These are phyloP conservation scores for Lithobates pipiens DNA, from an alignment of 2,797 vertebrate species.

Conservation along the genomic window DNA sequence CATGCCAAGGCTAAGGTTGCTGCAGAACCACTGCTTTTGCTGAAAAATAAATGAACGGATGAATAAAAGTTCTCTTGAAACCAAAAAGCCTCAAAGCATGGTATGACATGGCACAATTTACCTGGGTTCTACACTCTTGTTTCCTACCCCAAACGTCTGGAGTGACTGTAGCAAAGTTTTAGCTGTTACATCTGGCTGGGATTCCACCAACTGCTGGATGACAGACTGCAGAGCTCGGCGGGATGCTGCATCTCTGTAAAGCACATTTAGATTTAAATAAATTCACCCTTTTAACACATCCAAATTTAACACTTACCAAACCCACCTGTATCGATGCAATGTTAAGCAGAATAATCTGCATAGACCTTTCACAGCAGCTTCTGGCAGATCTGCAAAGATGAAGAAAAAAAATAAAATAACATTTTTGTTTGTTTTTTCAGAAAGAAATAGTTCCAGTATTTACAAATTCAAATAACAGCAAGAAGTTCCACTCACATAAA, in stretches of 20 bases:
- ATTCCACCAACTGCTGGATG: constrained; percentile 86
- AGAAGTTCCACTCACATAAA: too few species aligned
- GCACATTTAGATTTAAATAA: background rate
- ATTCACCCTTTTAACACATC: background rate
- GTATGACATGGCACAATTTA: constrained; percentile 64
- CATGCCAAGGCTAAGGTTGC: constrained; percentile 90
- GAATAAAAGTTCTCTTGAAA: background rate
- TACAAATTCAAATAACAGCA: too few species aligned
- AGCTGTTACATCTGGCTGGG: constrained; percentile 87
- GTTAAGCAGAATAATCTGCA: constrained; percentile 97
- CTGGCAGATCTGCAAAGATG: constrained; percentile 85
- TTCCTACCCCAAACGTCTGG: constrained; percentile 87
- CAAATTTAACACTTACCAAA: background rate
- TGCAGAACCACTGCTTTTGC: constrained; percentile 91
- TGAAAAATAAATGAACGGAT: constrained; percentile 65
- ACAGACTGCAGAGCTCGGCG: constrained; percentile 88
- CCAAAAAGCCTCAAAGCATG: background rate
- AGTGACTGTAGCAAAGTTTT: constrained; percentile 87
- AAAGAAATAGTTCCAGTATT: too few species aligned
- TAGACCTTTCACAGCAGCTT: constrained; percentile 92
- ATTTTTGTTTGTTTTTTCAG: too few species aligned
- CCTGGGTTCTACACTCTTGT: constrained; percentile 86
- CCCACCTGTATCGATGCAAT: constrained; percentile 92
- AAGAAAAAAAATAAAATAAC: background rate
- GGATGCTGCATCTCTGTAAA: constrained; percentile 86